Base-by-base conservation (phyloP, 1,140 invertebrate genomes). In the Pentalonia nigronervosa region DNA sequence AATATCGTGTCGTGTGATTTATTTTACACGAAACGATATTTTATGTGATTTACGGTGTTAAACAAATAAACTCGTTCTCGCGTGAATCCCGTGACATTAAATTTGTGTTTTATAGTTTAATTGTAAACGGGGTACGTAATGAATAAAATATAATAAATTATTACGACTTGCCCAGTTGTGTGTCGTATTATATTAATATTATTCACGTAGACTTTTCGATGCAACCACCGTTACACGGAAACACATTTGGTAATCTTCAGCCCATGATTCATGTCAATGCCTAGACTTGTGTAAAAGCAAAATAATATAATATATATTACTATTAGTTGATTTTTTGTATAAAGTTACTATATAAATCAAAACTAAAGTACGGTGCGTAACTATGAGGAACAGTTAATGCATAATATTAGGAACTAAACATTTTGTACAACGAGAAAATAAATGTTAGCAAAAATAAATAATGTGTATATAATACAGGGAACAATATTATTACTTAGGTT, bases 221-320 rank as follows among this genome's bases (percentile, higher is more conserved):
- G 84, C 84, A 86, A 86, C 84, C 84, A 86, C 41, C 84, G 25
- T 86, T 86, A 86, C 84, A 25, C 25, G 41, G 21, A 30, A 86
- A 41, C 36, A 47, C 45, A 86, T 86, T 86, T 86, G 30, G 84
- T 48, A 86, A 86, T 25, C 41, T 45, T 41, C n/a, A n/a, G 30
- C n/a, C 30, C n/a, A 76, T 45, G 36, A n/a, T 47, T 47, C 23
- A 45, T 30, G 25, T 47, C 45, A 41, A 23, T 45, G 45, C 25
- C 83, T 86, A 45, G 83, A 41, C 83, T 25, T 2, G 83, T 4
- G 36, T 84, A 11, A 41, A 41, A 41, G 47, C 23, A n/a, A n/a
- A 76, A 76, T 76, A 76, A 76, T 76, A 76, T 17, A 76, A 76
- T 17, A 76, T 30, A 76, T 17, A 76, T 76, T 76, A 34, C 30